Evolutionary conservation across 2,888 invertebrate genomes (phyloP), one percentile per base, ranked within the genome.

Genomic region (Mechanitis messenoides): DNA sequence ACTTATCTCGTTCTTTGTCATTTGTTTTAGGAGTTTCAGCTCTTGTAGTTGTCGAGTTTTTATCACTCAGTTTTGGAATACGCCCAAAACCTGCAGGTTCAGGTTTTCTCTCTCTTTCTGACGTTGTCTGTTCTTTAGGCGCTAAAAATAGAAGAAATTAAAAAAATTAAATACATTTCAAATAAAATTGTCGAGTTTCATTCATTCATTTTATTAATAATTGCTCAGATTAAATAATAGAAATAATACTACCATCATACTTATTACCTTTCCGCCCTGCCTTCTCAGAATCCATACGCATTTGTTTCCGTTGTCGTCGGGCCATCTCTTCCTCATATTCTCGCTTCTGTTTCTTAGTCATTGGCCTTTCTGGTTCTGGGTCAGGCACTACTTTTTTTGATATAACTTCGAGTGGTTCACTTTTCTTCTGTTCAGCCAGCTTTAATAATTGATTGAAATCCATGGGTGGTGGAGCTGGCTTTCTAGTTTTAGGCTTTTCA

Each of bases 351-450:
- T 93, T 95, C 70, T 95, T 95, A 0, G 97, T 97, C 90, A 97
- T 92, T 11, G 93, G 89, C 53, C 95, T 91, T 69, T 95, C 95
- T 0, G 92, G 90, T 64, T 93, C 93, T 31, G 90, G 86, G 65
- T 91, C 90, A 63, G 93, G 79, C 0, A 72, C 68, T 7, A 63
- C 69, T 60, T 85, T 75, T 67, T 85, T 85, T 6, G 78, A 71
- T 5, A 66, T 78, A 6, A 77, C 74, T 38, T 93, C 91, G 2
- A 96, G 79, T 0, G 96, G 96, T 76, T 96, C 95, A 78, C 92
- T 91, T 69, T 96, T 96, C 76, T 96, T 96, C 75, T 95, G 93
- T 71, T 94, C 95, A 0, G 97, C 97, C 6, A 97, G 84, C 82
- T 96, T 95, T 3, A 97, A 80, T 33, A 97, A 79, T 62, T 95